Base-by-base conservation (phyloP, 2,797 vertebrate species). In the Poeciliopsis gracilis region DNA sequence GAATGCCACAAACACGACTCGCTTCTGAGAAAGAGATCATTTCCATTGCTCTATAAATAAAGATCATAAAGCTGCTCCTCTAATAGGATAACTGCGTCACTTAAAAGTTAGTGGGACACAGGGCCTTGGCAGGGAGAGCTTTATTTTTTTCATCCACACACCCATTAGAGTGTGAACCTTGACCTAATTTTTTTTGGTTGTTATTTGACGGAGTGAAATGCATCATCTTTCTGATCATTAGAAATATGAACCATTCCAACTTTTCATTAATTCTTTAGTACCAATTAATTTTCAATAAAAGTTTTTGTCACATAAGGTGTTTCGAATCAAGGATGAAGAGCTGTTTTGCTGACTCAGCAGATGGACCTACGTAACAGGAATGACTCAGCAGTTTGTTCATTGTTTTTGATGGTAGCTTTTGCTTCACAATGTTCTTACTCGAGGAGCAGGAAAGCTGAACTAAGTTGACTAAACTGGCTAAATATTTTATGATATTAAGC, bases 11-110 rank as follows among this genome's bases (percentile, higher is more conserved):
- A 87, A 91, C 55, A 28, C 45, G 23, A 80, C 67, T 79, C 75
- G 53, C 77, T 76, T 82, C 82, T 63, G 73, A 76, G 84, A 87
- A 85, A 77, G 69, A 83, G 63, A 77, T 91, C 80, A 89, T 90
- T 84, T 82, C 82, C 73, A 45, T 70, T 71, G 69, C 81, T 41
- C 91, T 90, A 92, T 90, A 90, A 91, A 93, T 92, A 91, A 72
- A 77, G 59, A 59, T 55, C 61, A 63, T 76, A 46, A 76, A 36
- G 11, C 66, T 81, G 43, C 57, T 43, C 53, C 18, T 80, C 81
- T 53, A 86, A 84, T 91, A 88, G 77, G 77, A 57, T 49, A 38
- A 7, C 36, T 81, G 83, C 67, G 2, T 88, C 84, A 90, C 55
- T 25, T 55, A 78, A 89, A 90, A 77, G 88, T 91, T 83, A 87